Evolutionary conservation across 2,888 invertebrate species (phyloP), one percentile per base, ranked within the genome.

Genomic region (Agapostemon virescens): DNA sequence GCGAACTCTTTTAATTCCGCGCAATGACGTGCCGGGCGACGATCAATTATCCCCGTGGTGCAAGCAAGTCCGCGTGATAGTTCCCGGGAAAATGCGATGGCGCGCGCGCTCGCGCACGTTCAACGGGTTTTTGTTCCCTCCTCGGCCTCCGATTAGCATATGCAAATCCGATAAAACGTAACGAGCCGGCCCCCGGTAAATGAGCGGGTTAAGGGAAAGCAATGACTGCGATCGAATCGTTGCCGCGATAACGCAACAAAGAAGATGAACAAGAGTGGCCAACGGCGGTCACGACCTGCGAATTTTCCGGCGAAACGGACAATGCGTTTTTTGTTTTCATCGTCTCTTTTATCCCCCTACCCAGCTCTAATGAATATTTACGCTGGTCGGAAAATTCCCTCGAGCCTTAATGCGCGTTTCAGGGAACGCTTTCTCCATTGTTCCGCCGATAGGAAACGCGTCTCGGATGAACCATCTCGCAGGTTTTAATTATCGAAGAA

Each of bases 161-260:
- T 71, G 79, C 67, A 77, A 63, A 68, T 68, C 45, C n/a, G 49
- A 17, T 67, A 15, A 79, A 72, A 55, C 49, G 26, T 45, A 64
- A 72, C 66, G 55, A 58, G n/a, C 9, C 42, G 45, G 20, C 38
- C 55, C 55, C 55, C 0, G 58, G 67, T 77, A 77, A 68, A 52
- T 49, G 20, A 26, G n/a, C 40, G 42, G 23, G 40, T 30, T 23
- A 61, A 42, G 33, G 61, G 42, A 61, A 70, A 49, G n/a, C 38
- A 20, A 49, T n/a, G 33, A 20, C 58, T 6, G 45, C 55, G 73
- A 63, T 20, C 55, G 13, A 36, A 26, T 23, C 17, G n/a, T 23
- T 1, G 33, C 20, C 26, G 0, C 40, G 26, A 61, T 33, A 49
- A 58, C 55, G 45, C 49, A 67, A 58, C 9, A 40, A 49, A 33